These are phyloP conservation scores for Hemicrepidius hirtus DNA, from an alignment of 2,888 invertebrate species.

Conservation along the genomic window DNA sequence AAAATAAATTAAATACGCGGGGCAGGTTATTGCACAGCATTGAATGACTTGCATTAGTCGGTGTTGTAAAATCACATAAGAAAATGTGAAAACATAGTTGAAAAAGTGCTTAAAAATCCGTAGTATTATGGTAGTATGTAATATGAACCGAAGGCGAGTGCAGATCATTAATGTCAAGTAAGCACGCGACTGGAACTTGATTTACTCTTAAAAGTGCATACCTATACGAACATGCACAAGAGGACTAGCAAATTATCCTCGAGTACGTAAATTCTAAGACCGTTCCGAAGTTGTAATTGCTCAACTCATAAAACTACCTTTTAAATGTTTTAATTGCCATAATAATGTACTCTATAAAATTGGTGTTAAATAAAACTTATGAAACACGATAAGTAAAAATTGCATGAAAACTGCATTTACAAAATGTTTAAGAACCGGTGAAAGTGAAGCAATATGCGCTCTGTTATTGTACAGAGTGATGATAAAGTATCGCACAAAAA, in stretches of 20 bases:
- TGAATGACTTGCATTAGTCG: neutral
- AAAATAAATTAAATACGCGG: constrained; percentile 2
- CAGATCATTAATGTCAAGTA: constrained; percentile 7
- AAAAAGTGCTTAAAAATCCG: neutral
- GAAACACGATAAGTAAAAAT: constrained; percentile 22
- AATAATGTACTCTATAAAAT: neutral
- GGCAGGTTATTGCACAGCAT: neutral
- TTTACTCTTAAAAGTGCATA: constrained; percentile 2
- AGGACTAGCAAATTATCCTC: neutral
- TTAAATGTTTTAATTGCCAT: constrained; percentile 9
- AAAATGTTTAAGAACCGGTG: constrained; percentile 23
- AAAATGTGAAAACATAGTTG: neutral
- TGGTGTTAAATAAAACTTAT: constrained; percentile 20
- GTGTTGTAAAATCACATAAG: neutral
- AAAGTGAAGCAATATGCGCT: constrained; percentile 33
- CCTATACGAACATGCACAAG: neutral
- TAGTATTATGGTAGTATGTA: neutral
- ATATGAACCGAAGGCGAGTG: constrained; percentile 1
- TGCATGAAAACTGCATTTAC: constrained; percentile 31
- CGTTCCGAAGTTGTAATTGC: neutral
- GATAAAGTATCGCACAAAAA: no score
- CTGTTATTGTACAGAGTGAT: constrained; percentile 30
- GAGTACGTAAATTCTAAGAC: neutral
- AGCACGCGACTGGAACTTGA: constrained; percentile 14
- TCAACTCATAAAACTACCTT: neutral